Conservation (phyloP, 1,140 invertebrate species). For the Penaeus indicus region DNA sequence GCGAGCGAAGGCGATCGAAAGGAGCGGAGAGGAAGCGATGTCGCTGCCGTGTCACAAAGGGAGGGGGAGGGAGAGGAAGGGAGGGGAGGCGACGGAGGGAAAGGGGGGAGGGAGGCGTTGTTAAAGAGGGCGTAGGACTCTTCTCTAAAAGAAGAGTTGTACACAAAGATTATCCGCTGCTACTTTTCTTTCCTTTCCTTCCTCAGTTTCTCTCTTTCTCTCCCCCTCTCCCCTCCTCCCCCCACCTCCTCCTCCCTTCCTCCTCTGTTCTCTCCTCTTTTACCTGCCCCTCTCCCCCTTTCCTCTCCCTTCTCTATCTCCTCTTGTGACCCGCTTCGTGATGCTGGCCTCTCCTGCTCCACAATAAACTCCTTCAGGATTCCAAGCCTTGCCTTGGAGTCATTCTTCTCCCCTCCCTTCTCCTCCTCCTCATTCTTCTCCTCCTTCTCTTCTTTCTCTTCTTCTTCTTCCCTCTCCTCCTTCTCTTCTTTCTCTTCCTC, state of each 20-base stretch:
- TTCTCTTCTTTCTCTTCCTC: no score
- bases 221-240: not conserved
- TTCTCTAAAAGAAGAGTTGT: not conserved
- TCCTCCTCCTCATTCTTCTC: no score
- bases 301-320: not conserved
- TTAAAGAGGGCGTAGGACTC: not conserved
- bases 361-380: no score
- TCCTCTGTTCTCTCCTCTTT: no score
- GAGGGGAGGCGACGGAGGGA: not conserved
- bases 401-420: no score
- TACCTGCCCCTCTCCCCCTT: not conserved
- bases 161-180: no score
- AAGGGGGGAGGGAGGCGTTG: no score
- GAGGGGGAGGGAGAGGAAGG: not conserved
- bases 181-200: not conserved
- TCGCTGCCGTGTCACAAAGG: slow-evolving; percentile 48
- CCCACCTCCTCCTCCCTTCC: not conserved
- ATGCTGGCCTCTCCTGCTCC: no score
- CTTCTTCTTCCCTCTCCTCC: no score
- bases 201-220: not conserved
- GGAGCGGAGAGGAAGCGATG: slow-evolving; percentile 18
- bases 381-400: no score
- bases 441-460: no score
- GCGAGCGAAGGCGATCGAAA: slow-evolving; percentile 50
- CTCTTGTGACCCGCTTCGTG: no score